These are phyloP conservation scores for Clarias gariepinus DNA, from an alignment of 2,113 vertebrate genomes.

Conservation along the genomic window DNA sequence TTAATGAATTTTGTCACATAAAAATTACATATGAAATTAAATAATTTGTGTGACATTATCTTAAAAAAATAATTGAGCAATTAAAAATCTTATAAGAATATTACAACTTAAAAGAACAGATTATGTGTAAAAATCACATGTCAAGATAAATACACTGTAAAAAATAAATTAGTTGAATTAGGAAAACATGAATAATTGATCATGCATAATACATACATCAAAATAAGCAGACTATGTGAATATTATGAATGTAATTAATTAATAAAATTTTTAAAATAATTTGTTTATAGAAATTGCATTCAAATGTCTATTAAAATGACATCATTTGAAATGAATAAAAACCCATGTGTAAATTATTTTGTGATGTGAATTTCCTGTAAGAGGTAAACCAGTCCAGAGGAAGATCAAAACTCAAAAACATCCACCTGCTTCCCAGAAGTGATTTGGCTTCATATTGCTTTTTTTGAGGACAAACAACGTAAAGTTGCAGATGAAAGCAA, in stretches of 20 bases:
- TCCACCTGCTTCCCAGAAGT: background rate
- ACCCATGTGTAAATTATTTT: background rate
- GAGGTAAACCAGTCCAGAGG: background rate
- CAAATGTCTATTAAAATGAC: background rate
- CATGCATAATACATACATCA: background rate
- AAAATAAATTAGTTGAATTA: background rate
- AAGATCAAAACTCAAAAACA: background rate
- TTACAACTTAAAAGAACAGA: background rate
- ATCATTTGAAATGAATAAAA: background rate
- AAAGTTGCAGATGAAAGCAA: background rate
- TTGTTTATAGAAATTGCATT: too few species aligned
- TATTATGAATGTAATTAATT: too few species aligned
- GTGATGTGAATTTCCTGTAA: background rate
- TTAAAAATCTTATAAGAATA: background rate
- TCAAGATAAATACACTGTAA: background rate
- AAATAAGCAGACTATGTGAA: too few species aligned
- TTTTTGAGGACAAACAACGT: background rate
- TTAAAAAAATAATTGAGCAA: background rate
- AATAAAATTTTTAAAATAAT: too few species aligned
- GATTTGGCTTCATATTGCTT: background rate
- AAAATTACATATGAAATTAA: background rate
- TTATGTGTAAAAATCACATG: background rate
- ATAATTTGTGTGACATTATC: background rate
- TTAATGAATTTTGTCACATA: background rate
- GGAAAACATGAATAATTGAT: background rate